phyloP scores from a whole-genome alignment of 2,888 invertebrate genomes.

The Coelopa pilipes region DNA sequence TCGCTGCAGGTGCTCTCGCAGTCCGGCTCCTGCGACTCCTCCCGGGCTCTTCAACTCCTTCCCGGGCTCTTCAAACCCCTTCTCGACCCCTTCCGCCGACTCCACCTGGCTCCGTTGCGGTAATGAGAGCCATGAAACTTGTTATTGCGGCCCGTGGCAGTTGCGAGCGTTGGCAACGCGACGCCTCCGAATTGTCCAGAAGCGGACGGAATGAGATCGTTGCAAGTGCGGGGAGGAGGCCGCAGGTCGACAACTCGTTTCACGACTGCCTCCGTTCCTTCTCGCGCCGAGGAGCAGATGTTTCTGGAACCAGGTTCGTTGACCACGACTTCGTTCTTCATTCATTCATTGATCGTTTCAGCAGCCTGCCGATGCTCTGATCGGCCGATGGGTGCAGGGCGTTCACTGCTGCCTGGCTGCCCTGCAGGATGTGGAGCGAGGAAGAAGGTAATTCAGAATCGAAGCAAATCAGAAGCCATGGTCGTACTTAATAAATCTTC shows the following conservation, averaged over 20 bases:
- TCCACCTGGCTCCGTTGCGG: too few relatives aligned
- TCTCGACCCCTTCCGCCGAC: too few relatives aligned
- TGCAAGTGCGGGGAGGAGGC: neutral
- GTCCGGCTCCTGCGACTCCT: too few relatives aligned
- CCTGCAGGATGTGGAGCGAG: too few relatives aligned
- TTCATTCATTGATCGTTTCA: neutral
- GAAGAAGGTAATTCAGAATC: too few relatives aligned
- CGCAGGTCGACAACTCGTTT: neutral
- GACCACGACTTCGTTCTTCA: neutral
- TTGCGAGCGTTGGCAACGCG: neutral
- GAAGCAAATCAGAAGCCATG: too few relatives aligned
- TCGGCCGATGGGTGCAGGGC: too few relatives aligned
- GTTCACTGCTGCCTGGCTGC: too few relatives aligned
- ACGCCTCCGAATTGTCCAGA: conserved; percentile 7
- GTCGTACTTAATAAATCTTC: too few relatives aligned
- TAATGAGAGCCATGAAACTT: neutral
- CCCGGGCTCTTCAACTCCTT: too few relatives aligned
- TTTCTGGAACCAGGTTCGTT: conserved; percentile 4
- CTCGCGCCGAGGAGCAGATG: neutral
- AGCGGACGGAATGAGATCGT: conserved; percentile 3
- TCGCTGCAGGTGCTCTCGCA: too few relatives aligned
- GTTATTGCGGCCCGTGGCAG: neutral
- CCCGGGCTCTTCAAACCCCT: too few relatives aligned
- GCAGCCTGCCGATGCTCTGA: neutral
- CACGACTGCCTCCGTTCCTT: neutral